Base-by-base conservation (phyloP, 2,113 vertebrate species). In the Donacobius atricapilla region DNA sequence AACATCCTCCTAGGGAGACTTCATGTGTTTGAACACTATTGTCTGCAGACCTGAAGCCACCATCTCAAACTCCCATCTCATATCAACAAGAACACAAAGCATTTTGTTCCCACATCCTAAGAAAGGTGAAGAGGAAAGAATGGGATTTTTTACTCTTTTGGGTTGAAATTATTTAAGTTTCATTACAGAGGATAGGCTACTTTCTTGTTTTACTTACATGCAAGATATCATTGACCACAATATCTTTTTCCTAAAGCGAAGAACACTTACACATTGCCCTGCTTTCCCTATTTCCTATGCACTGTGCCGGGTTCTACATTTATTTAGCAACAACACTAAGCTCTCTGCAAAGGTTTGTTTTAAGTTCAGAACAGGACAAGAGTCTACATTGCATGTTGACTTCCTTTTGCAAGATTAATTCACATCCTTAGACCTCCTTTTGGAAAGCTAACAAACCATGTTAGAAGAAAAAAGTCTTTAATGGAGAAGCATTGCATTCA, bases 401-500 rank as follows among this genome's bases (percentile, higher is more conserved):
- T 96, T 97, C 89, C 91, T 97, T 91, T 72, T 95, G 84, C 73
- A 93, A 90, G 77, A 63, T 92, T 89, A 90, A 94, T 93, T 97
- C 91, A 94, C 72, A 92, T 90, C 69, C 92, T 94, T 72, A 83
- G 40, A 58, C 73, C 65, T 88, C 63, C 73, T 93, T 95, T 89
- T 60, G 92, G 66, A 96, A 94, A 92, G 63, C 51, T 79, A 94
- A 91, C 44, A 89, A 69, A 82, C 37, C 23, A 40, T 12, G 31
- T 24, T 71, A 78, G 57, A 79, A 93, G n/a, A 31, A 58, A 45
- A 69, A 42, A 44, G 20, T 28, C 17, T 70, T 65, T 64, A 65
- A 45, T n/a, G 16, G 37, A 84, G 35, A 64, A 82, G n/a, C 15
- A n/a, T 71, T 3, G 1, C 39, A 45, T 48, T 79, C n/a, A 70